phyloP scores from a whole-genome alignment of 2,888 invertebrate genomes.

The Cheilosia grossa region DNA sequence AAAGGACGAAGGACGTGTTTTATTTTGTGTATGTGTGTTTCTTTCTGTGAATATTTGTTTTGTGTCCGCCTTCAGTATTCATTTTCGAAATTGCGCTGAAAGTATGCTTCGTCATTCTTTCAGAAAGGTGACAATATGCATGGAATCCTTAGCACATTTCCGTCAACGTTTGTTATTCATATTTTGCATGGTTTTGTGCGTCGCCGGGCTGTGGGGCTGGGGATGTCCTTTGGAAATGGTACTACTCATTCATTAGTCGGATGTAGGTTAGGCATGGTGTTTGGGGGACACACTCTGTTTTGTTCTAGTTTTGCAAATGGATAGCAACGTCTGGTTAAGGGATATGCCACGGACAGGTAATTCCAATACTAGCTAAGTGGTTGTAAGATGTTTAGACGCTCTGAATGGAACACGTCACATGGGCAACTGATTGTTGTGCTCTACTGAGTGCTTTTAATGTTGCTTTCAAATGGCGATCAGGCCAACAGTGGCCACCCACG shows the following conservation, averaged over 20 bases:
- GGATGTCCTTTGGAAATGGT: constrained; percentile 37
- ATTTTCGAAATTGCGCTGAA: constrained; percentile 59
- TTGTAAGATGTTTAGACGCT: neutral
- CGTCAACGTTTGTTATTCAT: constrained; percentile 58
- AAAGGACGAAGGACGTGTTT: constrained; percentile 59
- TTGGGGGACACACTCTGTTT: constrained; percentile 8
- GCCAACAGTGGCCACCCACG: too few relatives aligned
- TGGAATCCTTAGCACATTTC: constrained; percentile 62
- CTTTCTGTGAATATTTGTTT: constrained; percentile 3
- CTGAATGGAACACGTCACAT: too few relatives aligned
- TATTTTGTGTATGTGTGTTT: constrained; percentile 25
- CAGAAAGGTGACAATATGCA: constrained; percentile 66
- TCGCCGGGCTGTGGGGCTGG: neutral
- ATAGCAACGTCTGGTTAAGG: neutral
- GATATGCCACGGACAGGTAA: neutral
- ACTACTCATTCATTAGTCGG: constrained; percentile 54
- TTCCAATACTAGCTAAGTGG: constrained; percentile 26
- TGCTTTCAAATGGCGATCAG: neutral
- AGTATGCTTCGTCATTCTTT: constrained; percentile 54
- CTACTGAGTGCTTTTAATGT: neutral
- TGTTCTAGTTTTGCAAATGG: constrained; percentile 8
- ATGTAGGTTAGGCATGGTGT: constrained; percentile 53
- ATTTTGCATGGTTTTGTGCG: constrained; percentile 43
- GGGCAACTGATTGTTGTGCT: neutral
- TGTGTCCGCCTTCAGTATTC: constrained; percentile 41